Base-by-base conservation (phyloP, 2,113 vertebrate species). In the Cyprinodon variegatus region DNA sequence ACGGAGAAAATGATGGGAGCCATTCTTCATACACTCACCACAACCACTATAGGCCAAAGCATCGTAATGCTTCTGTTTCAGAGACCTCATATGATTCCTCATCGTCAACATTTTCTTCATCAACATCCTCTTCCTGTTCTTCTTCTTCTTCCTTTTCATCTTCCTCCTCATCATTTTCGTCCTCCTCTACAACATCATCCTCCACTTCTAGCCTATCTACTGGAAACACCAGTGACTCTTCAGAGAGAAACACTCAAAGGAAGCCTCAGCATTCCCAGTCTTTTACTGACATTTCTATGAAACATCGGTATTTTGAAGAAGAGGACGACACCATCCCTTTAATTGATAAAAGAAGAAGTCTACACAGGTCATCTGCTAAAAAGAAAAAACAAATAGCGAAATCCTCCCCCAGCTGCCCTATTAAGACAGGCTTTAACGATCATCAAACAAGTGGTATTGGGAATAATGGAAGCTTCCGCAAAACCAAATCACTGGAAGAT, bases 401-500 rank as follows among this genome's bases (percentile, higher is more conserved):
- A 10, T 64, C 81, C 0, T 78, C 79, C 36, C 57, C 4, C 1
- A 36, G 36, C 22, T n/a, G 77, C 6, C n/a, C 79, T 1, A 41
- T 67, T 22, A 93, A 83, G 3, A 65, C 78, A 17, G 74, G 68
- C 11, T 45, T 68, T 15, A 93, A 88, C 61, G 90, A 90, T 1
- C 81, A 78, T 14, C 37, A 40, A n/a, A 80, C 40, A 53, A 46
- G 3, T 4, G n/a, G 50, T 7, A 62, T 38, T 1, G 72, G 61
- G 59, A 84, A 72, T 38, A n/a, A 83, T 22, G 88, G 83, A 76
- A 90, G 74, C 20, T 60, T 95, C 74, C 91, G 94, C 57, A 95
- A 94, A 81, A 84, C 94, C 38, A 95, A 89, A 75, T 96, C 95
- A 40, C 94, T 95, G 87, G 96, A 96, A 76, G 90, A 90, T 57